Evolutionary conservation across 2,797 vertebrate genomes (phyloP), one percentile per base, ranked within the genome.

Genomic region (Rhinoraja longicauda): DNA sequence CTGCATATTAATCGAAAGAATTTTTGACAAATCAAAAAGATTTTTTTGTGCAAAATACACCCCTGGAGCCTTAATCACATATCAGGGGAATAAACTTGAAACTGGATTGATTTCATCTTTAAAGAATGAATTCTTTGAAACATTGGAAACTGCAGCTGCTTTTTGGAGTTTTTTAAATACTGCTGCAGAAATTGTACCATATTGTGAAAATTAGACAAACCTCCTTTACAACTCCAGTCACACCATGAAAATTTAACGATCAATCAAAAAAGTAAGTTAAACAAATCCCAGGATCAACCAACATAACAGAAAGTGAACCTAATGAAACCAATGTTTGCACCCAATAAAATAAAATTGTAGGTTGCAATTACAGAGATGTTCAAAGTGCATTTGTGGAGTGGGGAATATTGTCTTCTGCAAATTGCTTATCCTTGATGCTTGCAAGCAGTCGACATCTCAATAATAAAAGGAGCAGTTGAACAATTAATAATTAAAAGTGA

Each of bases 1-100:
- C 98, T 98, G 98, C 98, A 99, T 98, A 99, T 98, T 98, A 98
- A 98, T 98, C 97, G 96, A 97, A 98, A 98, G 97, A 98, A 98
- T 96, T 97, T 97, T 97, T 97, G 97, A 98, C 97, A 98, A 98
- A 98, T 98, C 98, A 99, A 99, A 99, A 98, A 98, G 97, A 96
- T 93, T 96, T 97, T 93, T 93, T 96, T 95, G 97, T 96, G 96
- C 96, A 96, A 97, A 97, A 96, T 97, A 94, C 96, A 98, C 97
- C 98, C 98, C 98, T 96, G 96, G 97, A 98, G 98, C 97, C 97
- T 97, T 97, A 93, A 95, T 97, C 96, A 95, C 95, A 96, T 96
- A 97, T 96, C 96, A 93, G 93, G 96, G 97, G 97, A 97, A 97
- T 96, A 96, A 97, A 98, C 97, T 98, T 99, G 96, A 99, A 99